Conservation (phyloP, 64 coral and sea anemone genomes). For the Astreopora myriophthalma region DNA sequence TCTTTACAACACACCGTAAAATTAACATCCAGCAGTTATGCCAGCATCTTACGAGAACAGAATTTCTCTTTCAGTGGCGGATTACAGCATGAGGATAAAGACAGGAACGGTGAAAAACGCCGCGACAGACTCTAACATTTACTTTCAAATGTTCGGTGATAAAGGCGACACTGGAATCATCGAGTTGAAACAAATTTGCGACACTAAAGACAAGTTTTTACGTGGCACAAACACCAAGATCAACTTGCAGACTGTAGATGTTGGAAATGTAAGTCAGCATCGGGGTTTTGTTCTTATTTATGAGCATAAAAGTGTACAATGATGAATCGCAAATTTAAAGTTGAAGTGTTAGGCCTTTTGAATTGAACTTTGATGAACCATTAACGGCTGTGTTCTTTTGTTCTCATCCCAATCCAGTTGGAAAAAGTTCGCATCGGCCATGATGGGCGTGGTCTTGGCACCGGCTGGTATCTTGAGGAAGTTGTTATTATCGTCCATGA, state of each 20-base stretch:
- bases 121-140: constrained; percentile 85
- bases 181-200: constrained; percentile 91
- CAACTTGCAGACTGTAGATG: constrained; percentile 82
- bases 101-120: constrained; percentile 87
- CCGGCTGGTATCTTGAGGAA: constrained; percentile 94
- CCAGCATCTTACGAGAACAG: background rate
- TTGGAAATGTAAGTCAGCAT: constrained; percentile 89
- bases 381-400: no score
- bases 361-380: background rate
- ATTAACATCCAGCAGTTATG: no score
- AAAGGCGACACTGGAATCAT: constrained; percentile 92
- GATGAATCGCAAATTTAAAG: no score
- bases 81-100: constrained; percentile 83
- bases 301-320: no score
- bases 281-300: no score
- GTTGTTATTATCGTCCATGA: constrained; percentile 92
- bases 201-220: constrained; percentile 75
- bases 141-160: constrained; percentile 95
- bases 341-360: no score
- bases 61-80: constrained; percentile 64
- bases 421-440: constrained; percentile 96
- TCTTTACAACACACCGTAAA: no score
- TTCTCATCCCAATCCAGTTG: constrained; percentile 27
- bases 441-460: constrained; percentile 84
- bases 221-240: constrained; percentile 73